Base-by-base conservation (phyloP, 1,140 invertebrate species). In the Danaus melanippus region DNA sequence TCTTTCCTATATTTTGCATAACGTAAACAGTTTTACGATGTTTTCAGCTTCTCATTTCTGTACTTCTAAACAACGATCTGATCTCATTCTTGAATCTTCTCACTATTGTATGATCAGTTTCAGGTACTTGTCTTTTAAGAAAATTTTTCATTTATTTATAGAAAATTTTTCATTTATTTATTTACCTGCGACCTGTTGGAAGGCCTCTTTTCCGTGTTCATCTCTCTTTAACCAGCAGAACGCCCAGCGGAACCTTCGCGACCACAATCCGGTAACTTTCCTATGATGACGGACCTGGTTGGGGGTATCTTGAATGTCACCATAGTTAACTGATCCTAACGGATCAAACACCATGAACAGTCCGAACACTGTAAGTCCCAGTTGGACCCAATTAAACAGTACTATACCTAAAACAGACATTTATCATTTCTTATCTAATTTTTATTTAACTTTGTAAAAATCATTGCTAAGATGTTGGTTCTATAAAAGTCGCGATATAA, bases 151-250 rank as follows among this genome's bases (percentile, higher is more conserved):
- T n/a, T n/a, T n/a, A n/a, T n/a, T n/a, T n/a, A n/a, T n/a, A 3
- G 15, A 15, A 15, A 32, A 32, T 32, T 32, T 5, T 46, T 15
- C 8, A 51, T 46, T 41, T 46, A 42, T 12, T 56, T 48, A 50
- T 43, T 63, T 69, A 91, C 93, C 93, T 79, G 94, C 93, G 61
- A 95, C 92, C 84, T 95, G 93, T 78, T 93, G 92, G 81, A 96
- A 96, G 8, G 94, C 94, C 85, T 94, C 92, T 66, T 91, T 91
- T 47, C 92, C 93, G 63, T 93, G 92, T 78, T 95, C 93, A 77
- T 96, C 93, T 32, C 89, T 87, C 54, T 92, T 89, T 63, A 94
- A 87, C 91, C 94, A 96, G 84, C 95, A 97, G 64, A 95, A 92
- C 9, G 93, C 90, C 84, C 92, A 91, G 32, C 91, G 89, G 71